Conservation (phyloP, 2,888 invertebrate species). For the Leucoma salicis region DNA sequence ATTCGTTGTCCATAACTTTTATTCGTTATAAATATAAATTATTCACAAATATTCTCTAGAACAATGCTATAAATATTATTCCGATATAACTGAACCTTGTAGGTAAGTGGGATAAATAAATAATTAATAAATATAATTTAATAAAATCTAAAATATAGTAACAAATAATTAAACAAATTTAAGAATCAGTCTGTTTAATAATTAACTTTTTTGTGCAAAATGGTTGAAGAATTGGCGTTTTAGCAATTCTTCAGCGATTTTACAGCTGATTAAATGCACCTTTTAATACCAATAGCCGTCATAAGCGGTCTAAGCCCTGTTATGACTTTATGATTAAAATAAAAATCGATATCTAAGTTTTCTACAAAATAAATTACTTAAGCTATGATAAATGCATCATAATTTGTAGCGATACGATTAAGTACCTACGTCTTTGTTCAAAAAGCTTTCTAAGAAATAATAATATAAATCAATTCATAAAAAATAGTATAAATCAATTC, state of each 20-base stretch:
- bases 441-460: too few species aligned
- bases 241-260: conserved; percentile 62
- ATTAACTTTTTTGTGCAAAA: conserved; percentile 48
- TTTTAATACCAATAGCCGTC: conserved; percentile 42
- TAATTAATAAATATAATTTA: conserved; percentile 32
- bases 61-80: conserved; percentile 23
- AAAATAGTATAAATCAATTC: too few species aligned
- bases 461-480: too few species aligned
- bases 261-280: conserved; percentile 47
- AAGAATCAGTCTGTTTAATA: conserved; percentile 62
- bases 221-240: conserved; percentile 54
- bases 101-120: conserved; percentile 39
- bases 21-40: conserved; percentile 24
- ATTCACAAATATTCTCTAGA: conserved; percentile 29
- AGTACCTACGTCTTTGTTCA: too few species aligned
- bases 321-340: conserved; percentile 13
- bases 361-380: conserved; percentile 6
- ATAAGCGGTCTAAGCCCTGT: too few species aligned
- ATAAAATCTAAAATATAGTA: neutral
- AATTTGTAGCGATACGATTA: too few species aligned
- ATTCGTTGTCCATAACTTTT: conserved; percentile 43
- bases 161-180: conserved; percentile 59
- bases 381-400: conserved; percentile 13
- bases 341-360: conserved; percentile 6
- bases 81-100: conserved; percentile 24